Conservation (phyloP, 2,888 invertebrate genomes). For the Branchipolynoe longqiensis region DNA sequence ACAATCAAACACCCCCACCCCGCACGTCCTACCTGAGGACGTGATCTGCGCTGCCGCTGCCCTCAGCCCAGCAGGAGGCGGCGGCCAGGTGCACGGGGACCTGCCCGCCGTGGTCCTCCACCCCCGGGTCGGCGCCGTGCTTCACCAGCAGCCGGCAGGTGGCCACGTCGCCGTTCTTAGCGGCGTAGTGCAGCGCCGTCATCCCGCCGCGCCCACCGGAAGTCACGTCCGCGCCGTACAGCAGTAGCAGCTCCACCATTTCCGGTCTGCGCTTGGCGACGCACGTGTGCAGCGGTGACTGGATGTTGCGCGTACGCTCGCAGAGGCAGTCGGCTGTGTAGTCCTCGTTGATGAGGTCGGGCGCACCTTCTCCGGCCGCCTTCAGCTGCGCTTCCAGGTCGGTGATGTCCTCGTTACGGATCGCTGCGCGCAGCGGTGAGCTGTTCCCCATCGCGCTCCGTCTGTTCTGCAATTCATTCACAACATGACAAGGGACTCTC, state of each 20-base stretch:
- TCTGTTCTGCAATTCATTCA: too few species aligned
- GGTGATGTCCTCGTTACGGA: constrained; percentile 55
- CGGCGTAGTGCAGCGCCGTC: constrained; percentile 47
- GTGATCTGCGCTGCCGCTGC: background rate
- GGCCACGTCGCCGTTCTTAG: constrained; percentile 3
- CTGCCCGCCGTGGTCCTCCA: constrained; percentile 21
- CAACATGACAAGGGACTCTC: too few species aligned
- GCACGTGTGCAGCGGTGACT: constrained; percentile 48
- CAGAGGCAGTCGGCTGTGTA: constrained; percentile 62
- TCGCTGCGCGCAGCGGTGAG: constrained; percentile 60
- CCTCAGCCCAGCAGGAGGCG: background rate
- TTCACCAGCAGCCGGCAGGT: constrained; percentile 27
- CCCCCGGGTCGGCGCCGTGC: background rate
- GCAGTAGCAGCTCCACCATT: constrained; percentile 26
- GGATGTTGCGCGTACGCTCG: constrained; percentile 50
- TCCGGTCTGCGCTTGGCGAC: constrained; percentile 32
- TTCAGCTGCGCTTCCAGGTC: constrained; percentile 34
- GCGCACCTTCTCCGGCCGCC: constrained; percentile 55
- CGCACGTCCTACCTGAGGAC: too few species aligned
- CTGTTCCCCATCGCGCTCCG: constrained; percentile 63
- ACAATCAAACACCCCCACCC: too few species aligned
- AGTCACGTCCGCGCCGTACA: constrained; percentile 54
- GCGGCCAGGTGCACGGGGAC: constrained; percentile 33
- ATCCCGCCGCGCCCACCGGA: constrained; percentile 22
- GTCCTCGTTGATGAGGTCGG: constrained; percentile 64